Evolutionary conservation across 2,888 invertebrate genomes (phyloP).

Genomic region (Gymnosoma rotundatum): DNA sequence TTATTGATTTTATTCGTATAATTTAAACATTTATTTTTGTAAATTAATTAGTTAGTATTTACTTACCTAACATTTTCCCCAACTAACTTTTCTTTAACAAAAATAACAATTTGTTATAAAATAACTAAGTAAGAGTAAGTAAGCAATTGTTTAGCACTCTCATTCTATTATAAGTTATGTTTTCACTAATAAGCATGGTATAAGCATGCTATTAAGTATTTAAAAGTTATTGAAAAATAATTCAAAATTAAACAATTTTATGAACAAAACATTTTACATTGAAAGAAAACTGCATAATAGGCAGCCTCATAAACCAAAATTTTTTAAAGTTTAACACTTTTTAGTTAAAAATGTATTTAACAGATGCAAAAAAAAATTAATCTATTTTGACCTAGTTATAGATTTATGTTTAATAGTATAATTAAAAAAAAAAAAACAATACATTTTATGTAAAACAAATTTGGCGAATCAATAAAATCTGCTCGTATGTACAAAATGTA

Average conservation of each 20-base stretch:
- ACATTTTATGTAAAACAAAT: slow-evolving; percentile 43
- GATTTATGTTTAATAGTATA: slow-evolving; percentile 63
- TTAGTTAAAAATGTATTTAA: neutral
- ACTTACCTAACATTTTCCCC: slow-evolving; percentile 23
- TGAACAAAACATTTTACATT: neutral
- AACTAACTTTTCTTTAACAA: slow-evolving; percentile 59
- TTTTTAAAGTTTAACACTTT: slow-evolving; percentile 32
- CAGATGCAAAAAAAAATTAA: slow-evolving; percentile 21
- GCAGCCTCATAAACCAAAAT: slow-evolving; percentile 15
- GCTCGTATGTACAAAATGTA: too few relatives aligned
- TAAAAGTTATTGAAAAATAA: slow-evolving; percentile 40
- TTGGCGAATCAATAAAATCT: slow-evolving; percentile 50
- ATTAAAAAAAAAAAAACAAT: slow-evolving; percentile 51
- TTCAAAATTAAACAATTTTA: slow-evolving; percentile 21
- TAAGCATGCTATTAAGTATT: slow-evolving; percentile 12
- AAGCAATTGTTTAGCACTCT: slow-evolving; percentile 30
- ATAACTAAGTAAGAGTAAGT: slow-evolving; percentile 12
- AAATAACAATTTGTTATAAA: slow-evolving; percentile 60
- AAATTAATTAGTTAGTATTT: slow-evolving; percentile 61
- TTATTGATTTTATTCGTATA: slow-evolving; percentile 42
- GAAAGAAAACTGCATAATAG: neutral
- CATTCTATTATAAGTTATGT: slow-evolving; percentile 45
- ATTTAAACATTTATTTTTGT: slow-evolving; percentile 55
- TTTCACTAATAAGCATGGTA: slow-evolving; percentile 5
- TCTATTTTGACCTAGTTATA: slow-evolving; percentile 48